Conservation (phyloP, 2,797 vertebrate species). For the Natrix natrix region DNA sequence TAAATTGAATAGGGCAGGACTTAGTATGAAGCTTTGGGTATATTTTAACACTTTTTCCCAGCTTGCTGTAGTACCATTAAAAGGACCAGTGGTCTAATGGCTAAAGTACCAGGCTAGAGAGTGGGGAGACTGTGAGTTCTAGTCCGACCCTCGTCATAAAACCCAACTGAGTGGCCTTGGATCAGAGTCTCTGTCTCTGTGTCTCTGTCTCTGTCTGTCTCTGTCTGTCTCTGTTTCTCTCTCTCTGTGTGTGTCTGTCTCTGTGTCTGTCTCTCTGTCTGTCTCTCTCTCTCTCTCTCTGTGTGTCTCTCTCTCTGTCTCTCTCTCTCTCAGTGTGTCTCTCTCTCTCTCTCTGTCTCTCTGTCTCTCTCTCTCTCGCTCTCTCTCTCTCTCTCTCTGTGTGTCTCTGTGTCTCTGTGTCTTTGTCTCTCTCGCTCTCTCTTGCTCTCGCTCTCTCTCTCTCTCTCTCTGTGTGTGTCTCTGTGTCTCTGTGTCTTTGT, state of each 20-base stretch:
- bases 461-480: too few species aligned
- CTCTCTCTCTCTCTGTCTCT: too few species aligned
- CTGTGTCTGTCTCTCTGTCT: not conserved
- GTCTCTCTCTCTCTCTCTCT: too few species aligned
- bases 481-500: too few species aligned
- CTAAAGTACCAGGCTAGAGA: not conserved
- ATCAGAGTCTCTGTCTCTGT: not conserved
- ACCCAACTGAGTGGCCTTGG: not conserved
- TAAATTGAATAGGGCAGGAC: not conserved
- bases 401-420: too few species aligned
- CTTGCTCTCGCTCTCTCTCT: too few species aligned
- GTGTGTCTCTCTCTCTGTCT: too few species aligned
- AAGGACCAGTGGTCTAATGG: too few species aligned
- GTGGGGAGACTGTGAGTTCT: not conserved
- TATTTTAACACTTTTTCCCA: not conserved
- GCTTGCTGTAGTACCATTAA: not conserved
- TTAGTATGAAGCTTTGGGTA: not conserved
- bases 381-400: too few species aligned
- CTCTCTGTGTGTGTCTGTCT: too few species aligned
- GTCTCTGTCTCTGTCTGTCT: too few species aligned
- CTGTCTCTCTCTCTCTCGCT: not conserved
- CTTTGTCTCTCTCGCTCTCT: not conserved
- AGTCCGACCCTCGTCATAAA: not conserved
- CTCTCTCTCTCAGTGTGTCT: too few species aligned
- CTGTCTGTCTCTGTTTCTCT: not conserved